A percentile compares a stretch with the other conserved stretches of the same genome.
phyloP scores from a whole-genome alignment of 2,797 vertebrate genomes.

The Diglossa cyanea region DNA sequence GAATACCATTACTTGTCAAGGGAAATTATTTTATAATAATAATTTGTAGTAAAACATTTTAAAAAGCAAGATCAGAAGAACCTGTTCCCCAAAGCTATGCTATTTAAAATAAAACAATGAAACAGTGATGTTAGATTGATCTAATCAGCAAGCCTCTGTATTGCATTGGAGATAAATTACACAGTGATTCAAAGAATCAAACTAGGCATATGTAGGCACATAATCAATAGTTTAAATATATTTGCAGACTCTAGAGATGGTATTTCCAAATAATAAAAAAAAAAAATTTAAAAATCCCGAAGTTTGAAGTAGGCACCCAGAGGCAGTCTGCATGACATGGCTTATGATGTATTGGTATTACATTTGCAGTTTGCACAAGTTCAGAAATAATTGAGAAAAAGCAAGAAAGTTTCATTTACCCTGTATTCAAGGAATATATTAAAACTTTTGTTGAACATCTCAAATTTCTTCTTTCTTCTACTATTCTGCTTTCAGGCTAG shows the following conservation, averaged over 20 bases:
- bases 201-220: not conserved
- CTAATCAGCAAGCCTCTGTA: not conserved
- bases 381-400: not conserved
- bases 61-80: not conserved
- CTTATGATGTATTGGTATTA: not conserved
- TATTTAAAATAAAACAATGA: not conserved
- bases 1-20: not conserved
- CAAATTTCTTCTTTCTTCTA: not conserved
- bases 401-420: not conserved
- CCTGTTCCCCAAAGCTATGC: not conserved
- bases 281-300: not conserved
- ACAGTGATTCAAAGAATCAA: not conserved
- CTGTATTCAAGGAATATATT: not conserved
- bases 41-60: not conserved
- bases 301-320: not conserved
- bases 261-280: not conserved
- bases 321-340: not conserved
- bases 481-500: not conserved
- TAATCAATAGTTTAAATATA: not conserved
- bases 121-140: not conserved
- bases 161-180: not conserved
- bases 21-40: not conserved
- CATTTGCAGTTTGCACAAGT: not conserved
- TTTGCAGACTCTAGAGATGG: not conserved
- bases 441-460: not conserved